phyloP scores from a whole-genome alignment of 1,140 invertebrate genomes.

The Heliconius hermathena region DNA sequence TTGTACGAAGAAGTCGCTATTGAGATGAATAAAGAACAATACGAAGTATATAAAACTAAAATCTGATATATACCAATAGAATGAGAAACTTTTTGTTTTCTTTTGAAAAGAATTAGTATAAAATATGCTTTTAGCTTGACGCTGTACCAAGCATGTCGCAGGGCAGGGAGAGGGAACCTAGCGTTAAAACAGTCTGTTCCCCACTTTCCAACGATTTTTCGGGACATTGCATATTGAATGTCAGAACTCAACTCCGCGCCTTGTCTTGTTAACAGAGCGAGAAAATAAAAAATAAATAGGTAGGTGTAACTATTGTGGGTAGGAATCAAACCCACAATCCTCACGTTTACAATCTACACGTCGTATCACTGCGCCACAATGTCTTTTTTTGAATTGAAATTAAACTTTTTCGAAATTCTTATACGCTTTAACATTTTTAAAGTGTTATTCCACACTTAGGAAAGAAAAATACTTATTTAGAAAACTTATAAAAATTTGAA shows the following conservation, averaged over 20 bases:
- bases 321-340: background rate
- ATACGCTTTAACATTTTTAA: too few relatives aligned
- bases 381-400: too few relatives aligned
- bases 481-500: too few relatives aligned
- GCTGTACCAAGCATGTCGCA: background rate
- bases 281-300: constrained; percentile 6
- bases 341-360: too few relatives aligned
- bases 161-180: background rate
- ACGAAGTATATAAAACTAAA: constrained; percentile 2
- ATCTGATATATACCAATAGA: background rate
- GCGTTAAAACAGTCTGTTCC: background rate
- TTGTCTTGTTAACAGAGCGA: too few relatives aligned
- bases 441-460: too few relatives aligned
- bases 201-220: background rate
- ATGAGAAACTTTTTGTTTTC: background rate
- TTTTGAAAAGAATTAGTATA: background rate
- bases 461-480: too few relatives aligned
- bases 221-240: background rate
- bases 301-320: background rate
- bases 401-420: too few relatives aligned
- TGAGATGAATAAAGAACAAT: constrained; percentile 12
- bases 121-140: background rate
- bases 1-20: background rate
- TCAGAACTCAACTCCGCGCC: too few relatives aligned
- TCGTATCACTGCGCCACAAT: too few relatives aligned